Conservation (phyloP, 2,113 vertebrate genomes). For the Nesogale talazaci region DNA sequence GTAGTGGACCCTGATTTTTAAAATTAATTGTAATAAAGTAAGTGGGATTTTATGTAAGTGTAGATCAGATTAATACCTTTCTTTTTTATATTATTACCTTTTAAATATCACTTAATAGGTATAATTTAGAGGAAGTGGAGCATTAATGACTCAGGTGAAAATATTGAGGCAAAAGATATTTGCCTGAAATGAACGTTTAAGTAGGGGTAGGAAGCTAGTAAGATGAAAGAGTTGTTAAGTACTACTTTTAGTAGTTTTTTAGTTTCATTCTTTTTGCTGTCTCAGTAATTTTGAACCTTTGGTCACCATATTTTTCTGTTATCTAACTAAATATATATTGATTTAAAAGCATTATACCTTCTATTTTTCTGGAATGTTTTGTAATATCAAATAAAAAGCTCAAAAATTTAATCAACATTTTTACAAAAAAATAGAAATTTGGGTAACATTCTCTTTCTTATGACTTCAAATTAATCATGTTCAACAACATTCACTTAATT, state of each 20-base stretch:
- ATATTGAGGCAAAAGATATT: constrained; percentile 34
- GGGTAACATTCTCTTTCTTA: not conserved
- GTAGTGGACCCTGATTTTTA: not conserved
- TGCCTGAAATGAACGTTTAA: constrained; percentile 33
- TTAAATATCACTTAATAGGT: constrained; percentile 33
- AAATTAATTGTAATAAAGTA: constrained; percentile 17
- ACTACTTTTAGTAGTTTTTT: not conserved
- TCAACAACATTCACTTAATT: not conserved
- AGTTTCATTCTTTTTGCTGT: not conserved
- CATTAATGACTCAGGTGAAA: constrained; percentile 39
- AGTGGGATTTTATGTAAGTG: constrained; percentile 14
- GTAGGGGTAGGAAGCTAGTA: constrained; percentile 23
- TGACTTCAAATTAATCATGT: constrained; percentile 5
- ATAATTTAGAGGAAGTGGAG: constrained; percentile 43
- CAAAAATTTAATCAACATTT: constrained; percentile 4
- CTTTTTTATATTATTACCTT: constrained; percentile 44
- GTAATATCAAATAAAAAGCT: constrained; percentile 31
- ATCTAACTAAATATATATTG: constrained; percentile 19
- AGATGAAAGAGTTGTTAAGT: not conserved
- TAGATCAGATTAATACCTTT: constrained; percentile 51
- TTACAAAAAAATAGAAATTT: not conserved
- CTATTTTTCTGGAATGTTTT: not conserved
- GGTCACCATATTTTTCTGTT: not conserved
- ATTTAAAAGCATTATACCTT: not conserved
- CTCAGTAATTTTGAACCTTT: not conserved